Percentiles rank a stretch among this genome's conserved stretches.
phyloP scores from a whole-genome alignment of 1,140 invertebrate species.

The Penaeus chinensis region DNA sequence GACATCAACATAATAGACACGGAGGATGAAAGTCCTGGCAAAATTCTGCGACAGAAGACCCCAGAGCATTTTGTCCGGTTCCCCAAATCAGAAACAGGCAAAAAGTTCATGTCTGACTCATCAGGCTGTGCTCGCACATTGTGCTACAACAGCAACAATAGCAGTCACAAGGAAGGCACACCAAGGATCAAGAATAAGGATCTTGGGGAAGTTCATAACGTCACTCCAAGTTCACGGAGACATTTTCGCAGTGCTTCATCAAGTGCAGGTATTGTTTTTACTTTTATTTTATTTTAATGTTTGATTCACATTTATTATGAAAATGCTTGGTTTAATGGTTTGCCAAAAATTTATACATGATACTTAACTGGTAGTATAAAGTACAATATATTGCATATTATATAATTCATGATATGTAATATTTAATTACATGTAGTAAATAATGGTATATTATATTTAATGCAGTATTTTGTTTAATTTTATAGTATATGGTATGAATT shows the following conservation, averaged over 20 bases:
- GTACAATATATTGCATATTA: too few species aligned
- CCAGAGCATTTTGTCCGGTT: background rate
- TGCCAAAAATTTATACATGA: too few species aligned
- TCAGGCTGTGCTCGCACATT: constrained; percentile 26
- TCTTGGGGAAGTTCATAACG: constrained; percentile 40
- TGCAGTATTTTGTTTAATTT: too few species aligned
- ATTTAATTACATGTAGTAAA: too few species aligned
- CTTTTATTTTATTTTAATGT: background rate
- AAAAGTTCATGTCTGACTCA: background rate
- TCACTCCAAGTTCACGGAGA: constrained; percentile 14
- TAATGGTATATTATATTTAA: too few species aligned
- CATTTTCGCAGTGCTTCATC: background rate
- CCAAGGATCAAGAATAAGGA: background rate
- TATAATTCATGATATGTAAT: too few species aligned
- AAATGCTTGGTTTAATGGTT: background rate
- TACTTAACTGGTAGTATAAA: too few species aligned
- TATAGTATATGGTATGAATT: too few species aligned
- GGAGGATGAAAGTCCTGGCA: constrained; percentile 22
- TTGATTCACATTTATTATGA: background rate
- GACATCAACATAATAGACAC: constrained; percentile 18
- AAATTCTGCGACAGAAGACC: background rate
- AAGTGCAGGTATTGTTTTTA: background rate
- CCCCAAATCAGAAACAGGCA: background rate
- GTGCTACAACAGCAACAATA: background rate
- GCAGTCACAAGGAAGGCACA: background rate